Evolutionary conservation across 30 jellyfish, hydroid and myxozoan genomes (phyloP).

Genomic region (Rhopilema esculentum): DNA sequence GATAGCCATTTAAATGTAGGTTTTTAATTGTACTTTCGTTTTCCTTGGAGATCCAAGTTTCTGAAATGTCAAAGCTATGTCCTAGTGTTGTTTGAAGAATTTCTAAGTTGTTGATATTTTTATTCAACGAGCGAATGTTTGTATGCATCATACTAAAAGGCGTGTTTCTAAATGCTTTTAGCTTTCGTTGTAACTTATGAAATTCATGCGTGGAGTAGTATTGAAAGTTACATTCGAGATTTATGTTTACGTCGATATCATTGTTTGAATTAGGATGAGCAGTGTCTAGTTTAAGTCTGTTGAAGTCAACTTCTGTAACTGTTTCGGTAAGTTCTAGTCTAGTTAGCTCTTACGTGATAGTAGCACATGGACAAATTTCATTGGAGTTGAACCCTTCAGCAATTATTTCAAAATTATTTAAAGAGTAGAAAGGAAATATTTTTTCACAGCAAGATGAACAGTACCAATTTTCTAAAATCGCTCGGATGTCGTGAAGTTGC

Average conservation of each 20-base stretch:
- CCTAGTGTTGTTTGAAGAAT: neutral
- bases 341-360: neutral
- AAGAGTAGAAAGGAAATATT: neutral
- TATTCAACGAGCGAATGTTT: constrained; percentile 10
- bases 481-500: neutral
- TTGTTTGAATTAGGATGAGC: neutral
- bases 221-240: neutral
- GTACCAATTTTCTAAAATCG: neutral
- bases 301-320: neutral
- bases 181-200: neutral
- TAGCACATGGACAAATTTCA: neutral
- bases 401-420: neutral
- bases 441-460: constrained; percentile 2
- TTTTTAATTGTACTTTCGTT: neutral
- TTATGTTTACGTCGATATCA: neutral
- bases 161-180: neutral
- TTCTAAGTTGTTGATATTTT: neutral
- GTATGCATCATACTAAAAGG: neutral
- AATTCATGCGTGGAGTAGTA: neutral
- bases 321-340: neutral
- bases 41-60: neutral
- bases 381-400: neutral
- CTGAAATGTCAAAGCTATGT: neutral
- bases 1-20: neutral
- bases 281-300: neutral